Percentiles rank a stretch among this genome's conserved stretches.
These are phyloP conservation scores for Lethocerus indicus DNA, from an alignment of 1,140 invertebrate species.

Conservation along the genomic window DNA sequence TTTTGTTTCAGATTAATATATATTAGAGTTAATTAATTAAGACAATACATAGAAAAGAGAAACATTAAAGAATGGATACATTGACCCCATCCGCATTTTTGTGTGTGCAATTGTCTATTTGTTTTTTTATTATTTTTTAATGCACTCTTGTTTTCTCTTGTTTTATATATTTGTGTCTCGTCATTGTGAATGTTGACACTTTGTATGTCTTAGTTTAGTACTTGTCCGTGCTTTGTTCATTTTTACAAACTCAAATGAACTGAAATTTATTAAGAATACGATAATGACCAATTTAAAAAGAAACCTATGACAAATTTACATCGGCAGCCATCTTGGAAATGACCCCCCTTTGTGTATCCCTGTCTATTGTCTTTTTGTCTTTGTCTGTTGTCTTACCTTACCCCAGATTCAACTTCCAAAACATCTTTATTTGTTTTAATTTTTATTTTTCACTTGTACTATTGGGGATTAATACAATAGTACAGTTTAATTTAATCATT, in stretches of 20 bases:
- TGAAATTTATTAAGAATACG: slow-evolving; percentile 2
- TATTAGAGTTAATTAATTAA: too few relatives aligned
- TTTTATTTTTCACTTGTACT: too few relatives aligned
- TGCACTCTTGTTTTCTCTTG: slow-evolving; percentile 26
- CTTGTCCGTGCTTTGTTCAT: slow-evolving; percentile 14
- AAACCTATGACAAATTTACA: background rate
- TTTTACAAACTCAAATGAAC: slow-evolving; percentile 8
- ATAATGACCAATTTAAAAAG: slow-evolving; percentile 2
- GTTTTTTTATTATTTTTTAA: slow-evolving; percentile 18
- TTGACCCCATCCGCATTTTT: slow-evolving; percentile 6
- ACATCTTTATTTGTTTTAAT: too few relatives aligned
- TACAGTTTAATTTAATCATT: too few relatives aligned
- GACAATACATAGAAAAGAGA: too few relatives aligned
- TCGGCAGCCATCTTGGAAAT: slow-evolving; percentile 23
- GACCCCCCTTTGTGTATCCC: slow-evolving; percentile 29
- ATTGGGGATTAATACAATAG: too few relatives aligned
- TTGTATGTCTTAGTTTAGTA: slow-evolving; percentile 18
- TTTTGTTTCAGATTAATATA: too few relatives aligned
- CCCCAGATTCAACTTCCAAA: slow-evolving; percentile 22
- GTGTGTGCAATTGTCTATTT: slow-evolving; percentile 18
- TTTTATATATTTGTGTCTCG: slow-evolving; percentile 37
- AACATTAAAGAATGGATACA: slow-evolving; percentile 6
- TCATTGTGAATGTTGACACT: slow-evolving; percentile 19
- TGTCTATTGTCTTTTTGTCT: slow-evolving; percentile 17
- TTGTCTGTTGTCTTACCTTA: slow-evolving; percentile 28